Evolutionary conservation across 1,140 invertebrate genomes (phyloP), one percentile per base, ranked within the genome.

Genomic region (Rhagoletis zephyria): DNA sequence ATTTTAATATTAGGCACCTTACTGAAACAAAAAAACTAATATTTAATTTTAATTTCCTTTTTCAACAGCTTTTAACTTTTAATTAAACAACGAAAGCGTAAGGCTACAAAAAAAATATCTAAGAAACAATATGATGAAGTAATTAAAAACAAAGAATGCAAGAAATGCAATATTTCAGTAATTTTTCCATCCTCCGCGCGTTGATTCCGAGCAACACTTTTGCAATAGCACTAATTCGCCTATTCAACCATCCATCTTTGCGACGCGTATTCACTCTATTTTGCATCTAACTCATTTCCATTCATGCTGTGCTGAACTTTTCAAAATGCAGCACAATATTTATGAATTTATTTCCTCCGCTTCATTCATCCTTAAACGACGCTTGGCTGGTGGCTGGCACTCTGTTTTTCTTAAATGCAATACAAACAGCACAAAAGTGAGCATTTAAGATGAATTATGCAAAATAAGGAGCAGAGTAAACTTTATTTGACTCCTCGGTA

Each of bases 381-480:
- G 51, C 10, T 56, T 10, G 5, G 51, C 51, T 56, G 5, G 5
- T 10, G 5, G 51, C 51, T 56, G 5, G 5, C 16, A n/a, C 16
- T 63, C 16, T 14, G 10, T 42, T 74, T 40, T 74, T 74, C 16
- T 74, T 74, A 74, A 74, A 74, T 74, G 67, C 67, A 74, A 30
- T 45, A 74, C 42, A 74, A 74, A 74, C 67, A 74, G 40, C 42
- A 74, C 67, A 74, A 74, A 74, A 74, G 67, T 48, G 67, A 74
- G 45, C 67, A 74, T 74, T 74, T 74, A 74, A 74, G 67, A 16
- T 42, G 67, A 74, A 74, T 74, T 74, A 74, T 74, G 67, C 67
- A 74, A 45, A 74, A 74, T 42, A 74, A 74, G 4, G 67, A 74
- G 67, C 7, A 40, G 45, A 30, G 16, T 30, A 74, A 74, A 74